These are phyloP conservation scores for Sapajus apella DNA, from an alignment of 2,113 vertebrate genomes.

Conservation along the genomic window DNA sequence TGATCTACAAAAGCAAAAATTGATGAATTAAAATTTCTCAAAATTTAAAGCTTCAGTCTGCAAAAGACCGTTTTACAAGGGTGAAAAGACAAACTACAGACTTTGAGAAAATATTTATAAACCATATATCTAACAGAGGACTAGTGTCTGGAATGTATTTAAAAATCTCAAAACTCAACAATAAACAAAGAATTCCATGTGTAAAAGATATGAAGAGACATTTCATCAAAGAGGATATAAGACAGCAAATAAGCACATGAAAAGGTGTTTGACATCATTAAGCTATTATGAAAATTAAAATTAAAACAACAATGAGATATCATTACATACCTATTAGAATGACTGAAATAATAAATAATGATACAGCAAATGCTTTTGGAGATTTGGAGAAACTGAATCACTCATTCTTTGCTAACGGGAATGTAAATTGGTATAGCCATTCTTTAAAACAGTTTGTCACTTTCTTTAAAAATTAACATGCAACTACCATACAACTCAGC, in stretches of 20 bases:
- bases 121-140: neutral
- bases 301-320: neutral
- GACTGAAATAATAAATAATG: neutral
- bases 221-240: neutral
- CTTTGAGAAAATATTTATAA: neutral
- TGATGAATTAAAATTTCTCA: neutral
- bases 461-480: slow-evolving; percentile 48
- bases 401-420: neutral
- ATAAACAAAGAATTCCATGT: neutral
- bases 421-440: neutral
- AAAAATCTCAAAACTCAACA: slow-evolving; percentile 28
- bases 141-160: neutral
- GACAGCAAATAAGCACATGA: neutral
- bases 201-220: neutral
- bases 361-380: neutral
- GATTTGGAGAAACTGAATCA: neutral
- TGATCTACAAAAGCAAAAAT: neutral
- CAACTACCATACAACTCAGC: neutral
- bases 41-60: neutral
- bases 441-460: neutral
- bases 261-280: neutral
- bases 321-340: neutral
- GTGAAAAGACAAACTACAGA: neutral
- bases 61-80: neutral
- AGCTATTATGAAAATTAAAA: neutral